Percentiles rank a stretch among this genome's conserved stretches.
Evolutionary conservation across 2,797 vertebrate genomes (phyloP).

Genomic region (Adrianichthys oophorus): DNA sequence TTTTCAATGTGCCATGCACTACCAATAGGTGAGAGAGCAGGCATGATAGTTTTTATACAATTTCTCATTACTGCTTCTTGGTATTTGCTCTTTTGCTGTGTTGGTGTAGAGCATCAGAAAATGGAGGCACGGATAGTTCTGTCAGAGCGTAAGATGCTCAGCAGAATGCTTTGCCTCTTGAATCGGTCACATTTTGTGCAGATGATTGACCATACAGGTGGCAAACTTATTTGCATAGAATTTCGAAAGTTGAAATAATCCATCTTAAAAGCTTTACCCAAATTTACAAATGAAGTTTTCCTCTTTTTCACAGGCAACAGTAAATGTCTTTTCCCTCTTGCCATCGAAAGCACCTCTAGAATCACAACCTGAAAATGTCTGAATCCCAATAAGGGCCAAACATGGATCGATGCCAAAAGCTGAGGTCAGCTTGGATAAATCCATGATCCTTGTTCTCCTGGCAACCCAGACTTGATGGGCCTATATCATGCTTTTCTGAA

Average conservation of each 20-base stretch:
- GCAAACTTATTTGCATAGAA: not conserved
- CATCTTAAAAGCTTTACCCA: not conserved
- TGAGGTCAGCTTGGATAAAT: too few relatives aligned
- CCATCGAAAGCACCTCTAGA: not conserved
- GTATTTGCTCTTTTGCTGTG: conserved; percentile 9
- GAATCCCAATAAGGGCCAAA: too few relatives aligned
- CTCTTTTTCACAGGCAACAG: too few relatives aligned
- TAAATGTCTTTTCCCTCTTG: not conserved
- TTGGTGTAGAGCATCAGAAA: not conserved
- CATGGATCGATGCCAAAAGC: too few relatives aligned
- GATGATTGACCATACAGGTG: conserved; percentile 1
- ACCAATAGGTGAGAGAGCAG: not conserved
- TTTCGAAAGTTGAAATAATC: not conserved
- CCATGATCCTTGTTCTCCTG: too few relatives aligned
- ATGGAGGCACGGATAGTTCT: not conserved
- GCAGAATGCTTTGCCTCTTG: not conserved
- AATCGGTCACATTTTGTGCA: not conserved
- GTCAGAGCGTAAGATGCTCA: not conserved
- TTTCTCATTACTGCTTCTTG: not conserved
- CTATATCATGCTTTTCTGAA: too few relatives aligned
- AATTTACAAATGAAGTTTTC: too few relatives aligned
- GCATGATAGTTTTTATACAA: not conserved
- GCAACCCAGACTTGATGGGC: too few relatives aligned
- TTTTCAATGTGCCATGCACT: too few relatives aligned
- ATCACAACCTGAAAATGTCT: not conserved